These are phyloP conservation scores for Nudaria mundana DNA, from an alignment of 2,888 invertebrate species.

Conservation along the genomic window DNA sequence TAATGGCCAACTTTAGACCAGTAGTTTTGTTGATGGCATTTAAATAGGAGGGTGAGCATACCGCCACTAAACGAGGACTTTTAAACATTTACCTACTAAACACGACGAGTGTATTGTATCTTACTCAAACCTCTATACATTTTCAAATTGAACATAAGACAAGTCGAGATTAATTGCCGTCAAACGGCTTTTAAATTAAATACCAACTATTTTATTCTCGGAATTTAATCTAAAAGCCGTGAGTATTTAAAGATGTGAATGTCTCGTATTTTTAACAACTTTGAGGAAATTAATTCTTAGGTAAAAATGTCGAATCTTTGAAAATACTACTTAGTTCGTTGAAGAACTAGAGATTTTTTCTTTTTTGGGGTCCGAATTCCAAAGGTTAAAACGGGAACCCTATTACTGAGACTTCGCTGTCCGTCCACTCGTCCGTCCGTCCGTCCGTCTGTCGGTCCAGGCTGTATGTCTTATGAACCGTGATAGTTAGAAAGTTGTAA, in stretches of 20 bases:
- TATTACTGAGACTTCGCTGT: neutral
- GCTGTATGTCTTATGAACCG: too few relatives aligned
- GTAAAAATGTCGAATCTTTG: constrained; percentile 34
- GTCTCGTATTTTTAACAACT: constrained; percentile 42
- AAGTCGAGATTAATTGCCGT: constrained; percentile 57
- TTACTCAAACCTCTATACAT: constrained; percentile 17
- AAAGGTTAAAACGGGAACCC: neutral
- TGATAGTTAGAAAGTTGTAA: too few relatives aligned
- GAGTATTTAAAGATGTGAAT: constrained; percentile 45
- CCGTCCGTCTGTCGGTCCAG: too few relatives aligned
- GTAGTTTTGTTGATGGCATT: neutral
- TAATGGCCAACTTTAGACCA: neutral
- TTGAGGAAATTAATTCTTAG: constrained; percentile 47
- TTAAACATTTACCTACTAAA: neutral
- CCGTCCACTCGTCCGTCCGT: too few relatives aligned
- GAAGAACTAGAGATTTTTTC: constrained; percentile 17
- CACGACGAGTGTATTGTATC: too few relatives aligned
- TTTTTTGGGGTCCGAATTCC: neutral
- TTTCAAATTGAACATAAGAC: constrained; percentile 51
- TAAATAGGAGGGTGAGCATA: too few relatives aligned
- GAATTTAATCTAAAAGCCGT: constrained; percentile 50
- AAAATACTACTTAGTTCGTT: constrained; percentile 25
- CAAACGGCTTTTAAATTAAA: constrained; percentile 62
- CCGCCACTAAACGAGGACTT: too few relatives aligned
- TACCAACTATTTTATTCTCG: too few relatives aligned